Percentiles rank a stretch among this genome's conserved stretches.
Conservation (phyloP, 1,140 invertebrate genomes). For the Papilio dardanus region DNA sequence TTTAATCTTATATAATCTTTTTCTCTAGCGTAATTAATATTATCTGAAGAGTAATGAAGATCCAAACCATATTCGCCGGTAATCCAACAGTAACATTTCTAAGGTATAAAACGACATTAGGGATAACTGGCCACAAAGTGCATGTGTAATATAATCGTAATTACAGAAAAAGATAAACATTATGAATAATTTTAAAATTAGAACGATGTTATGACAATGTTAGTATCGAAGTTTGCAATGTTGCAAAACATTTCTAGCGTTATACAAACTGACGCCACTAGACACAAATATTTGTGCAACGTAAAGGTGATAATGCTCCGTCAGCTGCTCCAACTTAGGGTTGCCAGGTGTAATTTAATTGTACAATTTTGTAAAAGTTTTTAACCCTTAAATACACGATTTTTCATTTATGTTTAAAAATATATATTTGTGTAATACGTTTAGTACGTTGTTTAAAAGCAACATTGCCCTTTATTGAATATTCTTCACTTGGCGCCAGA, state of each 20-base stretch:
- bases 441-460: no score
- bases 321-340: constrained; percentile 18
- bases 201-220: constrained; percentile 1
- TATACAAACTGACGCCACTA: constrained; percentile 24
- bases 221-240: constrained; percentile 13
- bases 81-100: no score
- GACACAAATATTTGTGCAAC: constrained; percentile 32
- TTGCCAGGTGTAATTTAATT: background rate
- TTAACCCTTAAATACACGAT: no score
- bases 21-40: no score
- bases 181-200: background rate
- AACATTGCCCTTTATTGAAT: background rate
- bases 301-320: constrained; percentile 16
- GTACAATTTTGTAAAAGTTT: background rate
- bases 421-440: no score
- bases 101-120: background rate
- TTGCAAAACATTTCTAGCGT: constrained; percentile 10
- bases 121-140: background rate
- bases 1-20: background rate
- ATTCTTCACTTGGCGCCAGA: constrained; percentile 1
- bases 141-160: background rate
- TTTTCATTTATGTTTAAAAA: no score
- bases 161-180: background rate
- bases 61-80: no score
- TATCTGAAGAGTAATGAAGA: no score